Percentiles rank a stretch among this genome's conserved stretches.
These are phyloP conservation scores for Ophioninae sp. DNA, from an alignment of 2,888 invertebrate species.

Conservation along the genomic window DNA sequence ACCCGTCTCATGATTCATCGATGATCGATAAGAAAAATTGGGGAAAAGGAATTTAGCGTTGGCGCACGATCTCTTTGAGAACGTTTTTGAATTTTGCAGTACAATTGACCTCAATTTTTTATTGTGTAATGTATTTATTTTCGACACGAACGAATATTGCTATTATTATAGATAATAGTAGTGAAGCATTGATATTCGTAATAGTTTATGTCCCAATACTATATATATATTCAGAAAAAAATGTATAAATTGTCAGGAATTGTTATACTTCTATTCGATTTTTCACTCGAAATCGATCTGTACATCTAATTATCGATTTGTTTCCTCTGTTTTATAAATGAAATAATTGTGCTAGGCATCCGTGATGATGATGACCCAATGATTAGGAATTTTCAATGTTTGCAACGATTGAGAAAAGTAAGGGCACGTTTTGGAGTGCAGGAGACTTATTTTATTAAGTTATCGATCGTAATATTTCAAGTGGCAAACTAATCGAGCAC, in stretches of 20 bases:
- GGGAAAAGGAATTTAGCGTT: background rate
- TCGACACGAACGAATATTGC: background rate
- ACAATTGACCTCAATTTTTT: no score
- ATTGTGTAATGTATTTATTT: no score
- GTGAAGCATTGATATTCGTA: background rate
- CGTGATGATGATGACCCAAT: background rate
- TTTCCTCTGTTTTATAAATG: no score
- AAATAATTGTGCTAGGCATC: background rate
- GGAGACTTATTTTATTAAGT: background rate
- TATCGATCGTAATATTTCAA: background rate
- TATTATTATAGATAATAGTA: background rate
- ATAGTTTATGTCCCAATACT: background rate
- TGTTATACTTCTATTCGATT: background rate
- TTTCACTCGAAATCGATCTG: background rate
- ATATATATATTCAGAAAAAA: background rate
- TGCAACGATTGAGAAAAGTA: background rate
- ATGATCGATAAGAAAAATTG: background rate
- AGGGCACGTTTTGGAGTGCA: background rate
- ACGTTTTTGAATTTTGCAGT: no score
- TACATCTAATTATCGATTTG: no score
- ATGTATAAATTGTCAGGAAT: background rate
- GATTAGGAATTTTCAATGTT: background rate
- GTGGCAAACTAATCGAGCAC: background rate
- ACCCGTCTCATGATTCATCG: background rate
- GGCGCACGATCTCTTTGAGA: no score